phyloP scores from a whole-genome alignment of 2,888 invertebrate genomes.

The Dendrolimus houi region DNA sequence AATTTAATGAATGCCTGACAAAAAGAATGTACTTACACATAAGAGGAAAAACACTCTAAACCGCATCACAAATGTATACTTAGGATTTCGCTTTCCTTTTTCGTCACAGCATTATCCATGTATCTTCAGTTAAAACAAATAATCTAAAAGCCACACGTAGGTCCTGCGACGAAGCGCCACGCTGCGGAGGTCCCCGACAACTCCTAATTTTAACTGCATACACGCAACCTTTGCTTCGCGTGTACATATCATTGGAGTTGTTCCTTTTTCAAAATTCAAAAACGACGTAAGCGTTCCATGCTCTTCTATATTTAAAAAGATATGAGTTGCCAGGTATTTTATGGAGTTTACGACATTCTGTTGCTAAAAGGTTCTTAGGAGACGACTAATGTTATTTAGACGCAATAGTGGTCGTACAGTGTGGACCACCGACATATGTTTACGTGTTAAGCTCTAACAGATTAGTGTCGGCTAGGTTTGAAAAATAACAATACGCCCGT shows the following conservation, averaged over 20 bases:
- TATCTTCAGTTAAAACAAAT: slow-evolving; percentile 21
- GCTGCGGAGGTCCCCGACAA: slow-evolving; percentile 50
- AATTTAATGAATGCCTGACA: too few relatives aligned
- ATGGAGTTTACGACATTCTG: slow-evolving; percentile 26
- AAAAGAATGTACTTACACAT: too few relatives aligned
- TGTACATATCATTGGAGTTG: slow-evolving; percentile 51
- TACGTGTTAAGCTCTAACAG: slow-evolving; percentile 44
- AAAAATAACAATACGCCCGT: slow-evolving; percentile 43
- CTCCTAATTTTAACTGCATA: slow-evolving; percentile 62
- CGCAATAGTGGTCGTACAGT: slow-evolving; percentile 30
- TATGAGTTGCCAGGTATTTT: slow-evolving; percentile 1
- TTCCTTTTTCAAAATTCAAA: slow-evolving; percentile 12
- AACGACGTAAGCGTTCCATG: slow-evolving; percentile 25
- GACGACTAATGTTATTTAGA: slow-evolving; percentile 57
- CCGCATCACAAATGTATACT: not conserved
- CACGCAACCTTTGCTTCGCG: slow-evolving; percentile 47
- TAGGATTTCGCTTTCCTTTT: not conserved
- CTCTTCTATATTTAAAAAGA: not conserved
- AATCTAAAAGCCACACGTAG: slow-evolving; percentile 23
- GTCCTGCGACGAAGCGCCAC: slow-evolving; percentile 49
- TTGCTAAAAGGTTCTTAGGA: slow-evolving; percentile 17
- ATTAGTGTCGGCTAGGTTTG: slow-evolving; percentile 41
- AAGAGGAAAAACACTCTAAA: too few relatives aligned
- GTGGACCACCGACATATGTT: slow-evolving; percentile 65
- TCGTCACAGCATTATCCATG: slow-evolving; percentile 2